These are phyloP conservation scores for Aphodius sticticus DNA, from an alignment of 2,888 invertebrate genomes.

Conservation along the genomic window DNA sequence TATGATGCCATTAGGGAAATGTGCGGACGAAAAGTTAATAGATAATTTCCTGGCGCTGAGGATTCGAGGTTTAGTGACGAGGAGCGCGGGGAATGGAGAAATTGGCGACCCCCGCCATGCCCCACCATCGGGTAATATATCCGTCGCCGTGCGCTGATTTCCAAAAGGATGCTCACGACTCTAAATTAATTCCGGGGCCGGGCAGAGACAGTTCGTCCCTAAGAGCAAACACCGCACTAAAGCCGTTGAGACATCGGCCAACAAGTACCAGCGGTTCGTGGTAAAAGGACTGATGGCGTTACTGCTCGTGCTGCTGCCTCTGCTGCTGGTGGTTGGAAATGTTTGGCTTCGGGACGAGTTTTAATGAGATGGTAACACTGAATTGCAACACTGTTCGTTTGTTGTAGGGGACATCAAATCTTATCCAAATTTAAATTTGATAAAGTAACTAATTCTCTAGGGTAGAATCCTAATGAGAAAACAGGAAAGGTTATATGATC, in stretches of 20 bases:
- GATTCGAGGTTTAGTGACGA: not conserved
- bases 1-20: constrained; percentile 35
- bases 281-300: not conserved
- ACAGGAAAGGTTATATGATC: too few relatives aligned
- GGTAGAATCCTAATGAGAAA: too few relatives aligned
- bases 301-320: not conserved
- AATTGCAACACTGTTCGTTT: too few relatives aligned
- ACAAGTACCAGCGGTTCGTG: not conserved
- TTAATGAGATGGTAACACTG: not conserved
- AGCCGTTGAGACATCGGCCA: constrained; percentile 4
- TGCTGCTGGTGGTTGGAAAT: not conserved
- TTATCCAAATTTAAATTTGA: too few relatives aligned
- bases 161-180: not conserved
- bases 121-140: not conserved
- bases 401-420: too few relatives aligned
- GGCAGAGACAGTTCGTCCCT: not conserved
- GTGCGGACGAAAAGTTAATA: constrained; percentile 31
- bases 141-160: not conserved
- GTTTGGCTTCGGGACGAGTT: not conserved
- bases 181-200: not conserved
- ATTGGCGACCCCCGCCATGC: not conserved
- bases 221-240: not conserved
- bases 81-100: not conserved
- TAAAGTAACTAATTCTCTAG: too few relatives aligned
- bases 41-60: constrained; percentile 28